Conservation (phyloP, 2,113 vertebrate genomes). For the Halcyon senegalensis region DNA sequence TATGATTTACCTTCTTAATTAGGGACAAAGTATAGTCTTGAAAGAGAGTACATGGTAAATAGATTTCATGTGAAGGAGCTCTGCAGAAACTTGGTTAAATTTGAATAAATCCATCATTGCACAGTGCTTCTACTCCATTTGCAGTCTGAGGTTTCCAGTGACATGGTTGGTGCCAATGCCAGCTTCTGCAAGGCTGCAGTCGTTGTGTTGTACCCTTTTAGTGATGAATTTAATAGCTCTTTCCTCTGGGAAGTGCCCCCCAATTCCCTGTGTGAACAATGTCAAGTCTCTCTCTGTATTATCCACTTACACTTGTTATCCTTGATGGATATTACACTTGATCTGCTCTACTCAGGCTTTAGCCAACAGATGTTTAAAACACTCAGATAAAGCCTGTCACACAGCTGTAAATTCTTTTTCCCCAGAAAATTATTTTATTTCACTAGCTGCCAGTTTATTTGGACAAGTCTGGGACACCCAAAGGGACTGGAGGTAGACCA, state of each 20-base stretch:
- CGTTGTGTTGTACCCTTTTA: background rate
- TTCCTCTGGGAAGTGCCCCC: background rate
- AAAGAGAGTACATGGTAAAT: background rate
- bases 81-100: background rate
- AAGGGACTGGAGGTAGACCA: background rate
- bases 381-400: background rate
- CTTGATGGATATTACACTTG: background rate
- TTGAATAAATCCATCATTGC: background rate
- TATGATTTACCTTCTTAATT: constrained; percentile 52
- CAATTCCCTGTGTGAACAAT: background rate
- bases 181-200: fast-evolving
- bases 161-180: fast-evolving
- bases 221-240: background rate
- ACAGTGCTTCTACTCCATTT: background rate
- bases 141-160: background rate
- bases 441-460: background rate
- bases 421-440: background rate
- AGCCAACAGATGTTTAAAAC: background rate
- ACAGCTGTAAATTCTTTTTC: background rate
- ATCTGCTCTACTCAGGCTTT: background rate
- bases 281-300: background rate
- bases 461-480: background rate
- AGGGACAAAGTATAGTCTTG: background rate
- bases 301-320: background rate
- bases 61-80: background rate